Conservation (phyloP, 1,140 invertebrate genomes). For the Diabrotica undecimpunctata region DNA sequence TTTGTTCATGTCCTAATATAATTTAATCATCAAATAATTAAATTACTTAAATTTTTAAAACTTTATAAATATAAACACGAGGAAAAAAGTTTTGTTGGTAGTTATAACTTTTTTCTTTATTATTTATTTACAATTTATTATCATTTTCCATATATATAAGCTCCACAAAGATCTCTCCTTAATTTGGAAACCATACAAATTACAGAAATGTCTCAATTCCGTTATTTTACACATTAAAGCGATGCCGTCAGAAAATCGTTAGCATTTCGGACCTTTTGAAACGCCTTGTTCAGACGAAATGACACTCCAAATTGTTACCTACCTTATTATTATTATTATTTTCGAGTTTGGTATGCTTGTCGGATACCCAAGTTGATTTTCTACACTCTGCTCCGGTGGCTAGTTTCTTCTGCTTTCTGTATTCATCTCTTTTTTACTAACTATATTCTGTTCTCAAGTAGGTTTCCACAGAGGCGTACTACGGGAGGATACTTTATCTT, state of each 20-base stretch:
- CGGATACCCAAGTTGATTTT: neutral
- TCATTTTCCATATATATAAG: slow-evolving; percentile 7
- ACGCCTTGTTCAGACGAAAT: slow-evolving; percentile 36
- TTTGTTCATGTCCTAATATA: too few relatives aligned
- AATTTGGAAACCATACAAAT: neutral
- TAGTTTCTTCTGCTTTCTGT: neutral
- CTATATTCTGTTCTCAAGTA: neutral
- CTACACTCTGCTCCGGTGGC: neutral
- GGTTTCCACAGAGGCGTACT: neutral
- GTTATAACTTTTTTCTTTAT: too few relatives aligned
- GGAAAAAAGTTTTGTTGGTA: too few relatives aligned
- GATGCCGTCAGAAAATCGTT: slow-evolving; percentile 23
- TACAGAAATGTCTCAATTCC: slow-evolving; percentile 23
- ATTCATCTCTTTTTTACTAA: neutral
- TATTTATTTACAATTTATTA: neutral
- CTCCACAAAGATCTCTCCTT: neutral
- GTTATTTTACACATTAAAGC: slow-evolving; percentile 23
- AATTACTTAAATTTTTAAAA: too few relatives aligned
- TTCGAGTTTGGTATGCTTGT: slow-evolving; percentile 29
- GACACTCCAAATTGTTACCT: slow-evolving; percentile 35
- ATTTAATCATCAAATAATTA: too few relatives aligned
- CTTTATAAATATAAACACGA: too few relatives aligned
- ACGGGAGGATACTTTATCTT: too few relatives aligned
- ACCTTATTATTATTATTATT: slow-evolving; percentile 36
- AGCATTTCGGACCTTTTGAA: slow-evolving; percentile 33